These are phyloP conservation scores for Cygnus atratus DNA, from an alignment of 2,113 vertebrate species.

Conservation along the genomic window DNA sequence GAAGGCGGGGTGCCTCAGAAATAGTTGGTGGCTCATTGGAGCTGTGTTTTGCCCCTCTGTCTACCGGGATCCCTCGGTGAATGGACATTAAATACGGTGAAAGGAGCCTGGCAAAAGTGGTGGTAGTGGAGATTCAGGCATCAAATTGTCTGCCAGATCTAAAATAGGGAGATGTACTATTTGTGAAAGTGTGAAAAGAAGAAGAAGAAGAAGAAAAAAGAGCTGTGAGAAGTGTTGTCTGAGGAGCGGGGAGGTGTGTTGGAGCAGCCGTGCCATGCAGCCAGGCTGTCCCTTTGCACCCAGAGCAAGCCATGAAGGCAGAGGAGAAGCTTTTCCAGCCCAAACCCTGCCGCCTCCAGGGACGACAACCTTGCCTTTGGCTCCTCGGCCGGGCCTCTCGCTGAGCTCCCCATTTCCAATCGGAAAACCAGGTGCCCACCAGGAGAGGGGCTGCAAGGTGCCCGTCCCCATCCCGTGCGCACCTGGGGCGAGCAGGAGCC, in stretches of 20 bases:
- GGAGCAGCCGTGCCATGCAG: neutral
- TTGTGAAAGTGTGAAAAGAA: neutral
- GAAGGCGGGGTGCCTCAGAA: neutral
- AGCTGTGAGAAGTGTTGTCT: neutral
- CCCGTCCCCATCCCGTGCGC: neutral
- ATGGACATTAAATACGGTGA: neutral
- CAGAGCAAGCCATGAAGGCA: neutral
- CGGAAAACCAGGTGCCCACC: rapidly evolving
- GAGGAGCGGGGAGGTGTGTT: neutral
- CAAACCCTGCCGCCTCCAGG: neutral
- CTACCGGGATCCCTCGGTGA: neutral
- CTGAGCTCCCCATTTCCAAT: neutral
- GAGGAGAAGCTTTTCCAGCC: neutral
- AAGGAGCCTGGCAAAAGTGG: neutral
- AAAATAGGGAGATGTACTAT: neutral
- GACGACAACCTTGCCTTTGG: neutral
- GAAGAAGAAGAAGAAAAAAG: neutral
- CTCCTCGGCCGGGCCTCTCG: neutral
- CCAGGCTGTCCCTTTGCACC: neutral
- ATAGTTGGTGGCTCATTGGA: neutral
- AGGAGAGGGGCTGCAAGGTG: neutral
- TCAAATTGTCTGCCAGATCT: neutral
- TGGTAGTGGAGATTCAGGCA: neutral
- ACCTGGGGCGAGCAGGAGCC: neutral
- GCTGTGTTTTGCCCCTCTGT: neutral